Base-by-base conservation (phyloP, 2,113 vertebrate species). In the Microcebus ravelobensis region DNA sequence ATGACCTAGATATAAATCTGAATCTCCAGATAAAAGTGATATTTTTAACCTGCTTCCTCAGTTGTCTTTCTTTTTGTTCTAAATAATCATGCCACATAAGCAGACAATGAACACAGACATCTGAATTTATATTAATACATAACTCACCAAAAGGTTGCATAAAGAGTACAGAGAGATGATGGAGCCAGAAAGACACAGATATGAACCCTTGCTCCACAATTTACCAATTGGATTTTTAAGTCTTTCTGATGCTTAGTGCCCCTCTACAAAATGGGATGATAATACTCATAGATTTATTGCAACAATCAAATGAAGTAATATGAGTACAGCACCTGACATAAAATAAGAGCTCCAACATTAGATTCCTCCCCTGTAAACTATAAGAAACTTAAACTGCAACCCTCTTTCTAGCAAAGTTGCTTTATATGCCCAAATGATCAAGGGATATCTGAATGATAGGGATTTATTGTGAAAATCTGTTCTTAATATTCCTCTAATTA, bases 41-140 rank as follows among this genome's bases (percentile, higher is more conserved):
- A 91, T 85, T 96, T 88, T 94, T 77, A 95, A 92, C 42, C 79
- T 27, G 27, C 63, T 61, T 94, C 79, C 45, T 94, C 82, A 61
- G 25, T 45, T 95, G 25, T 67, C 79, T 68, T 87, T 77, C 59
- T 67, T 84, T 85, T 71, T 79, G 63, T 83, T 70, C 21, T 48
- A 31, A 93, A 90, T 45, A 83, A 90, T 65, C 31, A 92, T 63
- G 25, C 29, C 42, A 94, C 29, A 36, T 48, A 94, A 61, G 20
- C 48, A 87, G 36, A 93, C 17, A 86, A 59, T 13, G 18, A 92
- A 70, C 59, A 67, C 0, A 52, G 48, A 42, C 65, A 88, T 82
- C 27, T 84, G 71, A 76, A 81, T 34, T 73, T 84, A 92, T 11
- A 84, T 34, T 73, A 80, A 92, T 11, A 27, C 4, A 12, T 29